Conservation (phyloP, 92 coral and sea anemone genomes). For the Phymanthus crucifer region DNA sequence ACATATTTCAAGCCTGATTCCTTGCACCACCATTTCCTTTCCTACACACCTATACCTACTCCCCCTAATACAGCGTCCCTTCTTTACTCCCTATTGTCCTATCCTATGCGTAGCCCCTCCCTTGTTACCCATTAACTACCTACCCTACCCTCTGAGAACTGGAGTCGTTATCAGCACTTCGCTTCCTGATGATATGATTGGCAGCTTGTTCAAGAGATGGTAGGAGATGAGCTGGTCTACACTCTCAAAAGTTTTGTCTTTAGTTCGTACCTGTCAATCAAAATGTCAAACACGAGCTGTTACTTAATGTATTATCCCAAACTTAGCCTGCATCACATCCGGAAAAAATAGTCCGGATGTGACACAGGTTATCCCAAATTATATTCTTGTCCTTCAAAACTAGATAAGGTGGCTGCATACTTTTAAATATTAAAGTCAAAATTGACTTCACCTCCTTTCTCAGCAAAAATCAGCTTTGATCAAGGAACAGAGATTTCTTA, state of each 20-base stretch:
- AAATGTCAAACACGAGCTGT: not conserved
- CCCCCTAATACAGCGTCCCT: not conserved
- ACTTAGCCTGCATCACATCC: too few relatives aligned
- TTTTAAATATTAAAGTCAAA: too few relatives aligned
- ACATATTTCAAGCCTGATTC: not conserved
- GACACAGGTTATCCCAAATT: too few relatives aligned
- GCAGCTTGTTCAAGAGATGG: conserved; percentile 71
- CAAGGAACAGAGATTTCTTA: too few relatives aligned
- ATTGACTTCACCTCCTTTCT: too few relatives aligned
- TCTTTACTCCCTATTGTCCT: not conserved
- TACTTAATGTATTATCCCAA: not conserved
- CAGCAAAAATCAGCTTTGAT: too few relatives aligned
- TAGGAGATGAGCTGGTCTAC: conserved; percentile 83
- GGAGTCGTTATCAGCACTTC: conserved; percentile 77
- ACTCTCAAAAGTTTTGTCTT: conserved; percentile 82
- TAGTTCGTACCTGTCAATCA: conserved; percentile 81
- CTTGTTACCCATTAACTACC: not conserved
- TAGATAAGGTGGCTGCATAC: too few relatives aligned
- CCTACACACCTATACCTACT: not conserved
- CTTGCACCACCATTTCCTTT: not conserved
- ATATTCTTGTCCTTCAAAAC: too few relatives aligned
- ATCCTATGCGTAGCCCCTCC: not conserved
- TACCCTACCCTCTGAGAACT: conserved; percentile 57
- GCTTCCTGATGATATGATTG: conserved; percentile 95
- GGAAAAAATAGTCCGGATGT: too few relatives aligned